Percentiles rank a stretch among this genome's conserved stretches.
Evolutionary conservation across 2,888 invertebrate species (phyloP).

Genomic region (Heterodera filipjevi): DNA sequence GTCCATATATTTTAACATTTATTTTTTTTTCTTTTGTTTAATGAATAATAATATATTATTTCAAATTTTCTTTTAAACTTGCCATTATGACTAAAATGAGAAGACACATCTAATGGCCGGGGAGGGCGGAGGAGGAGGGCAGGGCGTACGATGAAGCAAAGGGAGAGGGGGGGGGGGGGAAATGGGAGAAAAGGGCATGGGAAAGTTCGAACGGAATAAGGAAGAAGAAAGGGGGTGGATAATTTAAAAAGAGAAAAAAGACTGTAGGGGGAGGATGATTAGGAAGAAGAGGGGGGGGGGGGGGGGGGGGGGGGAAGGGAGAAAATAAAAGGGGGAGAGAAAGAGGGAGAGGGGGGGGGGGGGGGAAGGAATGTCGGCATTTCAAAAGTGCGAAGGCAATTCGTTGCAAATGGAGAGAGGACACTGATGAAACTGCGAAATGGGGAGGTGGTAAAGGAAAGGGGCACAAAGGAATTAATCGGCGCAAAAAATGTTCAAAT

Average conservation of each 20-base stretch:
- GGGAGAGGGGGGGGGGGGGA: not conserved
- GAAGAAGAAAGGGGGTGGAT: not conserved
- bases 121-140: not conserved
- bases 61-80: too few species aligned
- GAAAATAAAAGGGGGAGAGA: not conserved
- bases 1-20: too few species aligned
- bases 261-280: not conserved
- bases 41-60: too few species aligned
- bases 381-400: slow-evolving; percentile 7
- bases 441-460: not conserved
- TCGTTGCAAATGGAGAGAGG: not conserved
- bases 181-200: not conserved
- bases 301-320: too few species aligned
- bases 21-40: too few species aligned
- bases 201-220: not conserved
- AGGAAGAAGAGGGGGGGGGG: not conserved
- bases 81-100: too few species aligned
- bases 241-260: not conserved
- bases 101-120: not conserved
- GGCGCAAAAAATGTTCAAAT: slow-evolving; percentile 1
- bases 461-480: slow-evolving; percentile 5
- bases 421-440: not conserved
- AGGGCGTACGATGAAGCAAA: not conserved
- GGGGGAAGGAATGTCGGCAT: not conserved
- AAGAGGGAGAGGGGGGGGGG: not conserved